Evolutionary conservation across 1,140 invertebrate species (phyloP), one percentile per base, ranked within the genome.

Genomic region (Colletes gigas): DNA sequence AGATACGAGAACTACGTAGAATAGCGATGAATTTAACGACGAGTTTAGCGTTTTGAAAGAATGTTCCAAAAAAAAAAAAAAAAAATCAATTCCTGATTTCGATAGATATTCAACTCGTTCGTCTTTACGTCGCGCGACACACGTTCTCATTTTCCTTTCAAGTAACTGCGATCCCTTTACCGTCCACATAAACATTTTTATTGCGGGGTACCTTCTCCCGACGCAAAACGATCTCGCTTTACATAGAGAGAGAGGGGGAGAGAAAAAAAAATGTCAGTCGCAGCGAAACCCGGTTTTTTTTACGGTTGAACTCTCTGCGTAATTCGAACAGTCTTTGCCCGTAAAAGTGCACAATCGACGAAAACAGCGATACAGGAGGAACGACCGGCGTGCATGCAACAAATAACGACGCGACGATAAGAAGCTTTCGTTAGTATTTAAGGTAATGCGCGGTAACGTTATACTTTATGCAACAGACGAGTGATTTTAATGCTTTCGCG

Each of bases 131-230:
- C 41, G 50, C 41, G 54, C 10, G 12, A 41, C 65, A 15, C 8
- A 60, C 57, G 12, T 65, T 41, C 60, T 72, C 17, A 73, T 79
- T 55, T 41, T 77, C 30, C 66, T 65, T 67, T 76, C 69, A 57
- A 72, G 50, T n/a, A 70, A 78, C 60, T 70, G 15, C 72, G 60
- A 70, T 78, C 83, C 83, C 83, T 88, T 89, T 87, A 89, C 72
- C 68, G 68, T 83, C 83, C 85, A 62, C 82, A 87, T 88, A 90
- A 90, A 90, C 88, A 88, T 89, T 90, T 89, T 91, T 90, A 91
- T 89, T 85, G 81, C 87, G 65, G 50, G 59, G 60, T 83, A 9
- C 60, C 17, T 63, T 14, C 82, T 90, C 83, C 47, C 60, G 76
- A 83, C 80, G 77, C 78, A 78, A 85, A 87, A 89, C 83, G 74